Conservation (phyloP, 2,888 invertebrate species). For the Ochropleura plecta region DNA sequence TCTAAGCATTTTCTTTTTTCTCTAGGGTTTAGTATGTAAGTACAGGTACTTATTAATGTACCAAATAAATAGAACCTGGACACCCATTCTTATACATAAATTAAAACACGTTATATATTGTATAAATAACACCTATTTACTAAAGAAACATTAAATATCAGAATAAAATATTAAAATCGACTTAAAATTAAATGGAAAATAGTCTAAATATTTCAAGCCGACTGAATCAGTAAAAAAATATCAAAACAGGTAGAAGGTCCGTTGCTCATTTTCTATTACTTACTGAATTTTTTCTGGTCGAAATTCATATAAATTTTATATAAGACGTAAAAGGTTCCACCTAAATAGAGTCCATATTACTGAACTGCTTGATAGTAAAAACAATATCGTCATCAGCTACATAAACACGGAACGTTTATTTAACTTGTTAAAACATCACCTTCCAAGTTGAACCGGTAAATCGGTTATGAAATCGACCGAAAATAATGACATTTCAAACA, state of each 20-base stretch:
- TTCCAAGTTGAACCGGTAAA: neutral
- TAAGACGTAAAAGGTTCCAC: neutral
- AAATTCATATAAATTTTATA: constrained; percentile 17
- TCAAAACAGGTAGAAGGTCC: constrained; percentile 20
- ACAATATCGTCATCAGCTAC: neutral
- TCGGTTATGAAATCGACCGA: constrained; percentile 14
- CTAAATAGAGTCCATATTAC: neutral
- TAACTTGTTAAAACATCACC: constrained; percentile 6
- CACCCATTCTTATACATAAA: constrained; percentile 31
- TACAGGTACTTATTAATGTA: neutral
- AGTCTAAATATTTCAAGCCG: constrained; percentile 20
- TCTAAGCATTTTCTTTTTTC: neutral
- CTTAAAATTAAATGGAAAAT: neutral
- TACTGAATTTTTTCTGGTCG: constrained; percentile 11
- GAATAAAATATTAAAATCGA: constrained; percentile 23
- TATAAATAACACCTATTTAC: constrained; percentile 50
- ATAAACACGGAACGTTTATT: neutral
- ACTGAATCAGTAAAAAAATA: constrained; percentile 32
- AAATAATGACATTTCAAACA: constrained; percentile 11
- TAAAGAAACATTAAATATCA: constrained; percentile 46
- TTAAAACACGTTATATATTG: constrained; percentile 20
- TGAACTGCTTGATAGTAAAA: neutral
- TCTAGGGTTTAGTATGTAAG: neutral
- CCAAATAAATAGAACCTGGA: neutral
- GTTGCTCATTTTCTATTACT: neutral